Evolutionary conservation across 2,113 vertebrate genomes (phyloP).

Genomic region (Gracilinanus agilis): DNA sequence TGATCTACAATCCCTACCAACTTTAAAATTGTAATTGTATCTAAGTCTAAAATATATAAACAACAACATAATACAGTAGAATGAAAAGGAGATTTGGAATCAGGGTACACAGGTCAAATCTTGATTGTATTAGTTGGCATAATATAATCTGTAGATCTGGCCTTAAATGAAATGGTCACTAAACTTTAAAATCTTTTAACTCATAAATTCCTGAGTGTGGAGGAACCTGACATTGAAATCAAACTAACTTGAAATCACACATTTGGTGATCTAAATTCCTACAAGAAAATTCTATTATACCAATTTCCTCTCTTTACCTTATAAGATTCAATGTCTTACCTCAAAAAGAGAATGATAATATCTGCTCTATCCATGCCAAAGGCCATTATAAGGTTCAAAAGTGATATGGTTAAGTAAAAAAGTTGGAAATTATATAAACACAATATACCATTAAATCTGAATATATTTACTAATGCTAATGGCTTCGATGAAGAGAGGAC

Average conservation of each 20-base stretch:
- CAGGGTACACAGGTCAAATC: not conserved
- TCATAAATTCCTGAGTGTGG: not conserved
- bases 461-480: not conserved
- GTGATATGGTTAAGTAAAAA: conserved; percentile 23
- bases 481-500: conserved; percentile 11
- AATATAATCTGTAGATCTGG: not conserved
- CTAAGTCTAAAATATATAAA: not conserved
- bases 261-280: not conserved
- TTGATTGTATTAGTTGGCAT: not conserved
- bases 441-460: not conserved
- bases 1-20: not conserved
- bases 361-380: not conserved
- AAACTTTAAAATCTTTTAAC: not conserved
- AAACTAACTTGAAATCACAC: not conserved
- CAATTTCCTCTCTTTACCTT: not conserved
- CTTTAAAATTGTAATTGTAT: not conserved
- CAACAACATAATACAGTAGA: not conserved
- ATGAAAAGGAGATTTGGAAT: not conserved
- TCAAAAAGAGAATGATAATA: not conserved
- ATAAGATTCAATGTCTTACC: not conserved
- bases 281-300: conserved; percentile 21
- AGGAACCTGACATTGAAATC: not conserved
- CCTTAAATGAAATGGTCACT: not conserved
- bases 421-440: not conserved
- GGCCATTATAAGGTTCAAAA: conserved; percentile 8